Evolutionary conservation across 1,140 invertebrate genomes (phyloP).

Genomic region (Procambarus clarkii): DNA sequence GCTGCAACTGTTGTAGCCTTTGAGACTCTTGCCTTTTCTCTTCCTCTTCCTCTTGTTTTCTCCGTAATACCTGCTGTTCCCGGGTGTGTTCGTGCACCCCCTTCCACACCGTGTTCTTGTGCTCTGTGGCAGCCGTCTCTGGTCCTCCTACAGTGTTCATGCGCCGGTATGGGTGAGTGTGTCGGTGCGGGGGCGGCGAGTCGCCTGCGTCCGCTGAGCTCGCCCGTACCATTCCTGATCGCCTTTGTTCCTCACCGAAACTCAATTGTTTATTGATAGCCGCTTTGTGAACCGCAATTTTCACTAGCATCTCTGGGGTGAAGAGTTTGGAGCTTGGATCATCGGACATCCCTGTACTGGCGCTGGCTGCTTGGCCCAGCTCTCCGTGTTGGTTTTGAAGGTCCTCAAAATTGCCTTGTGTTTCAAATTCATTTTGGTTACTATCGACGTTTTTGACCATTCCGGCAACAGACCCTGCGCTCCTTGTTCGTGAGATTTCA

Average conservation of each 20-base stretch:
- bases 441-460: not conserved
- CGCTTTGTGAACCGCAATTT: conserved; percentile 77
- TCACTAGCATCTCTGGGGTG: conserved; percentile 74
- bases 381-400: not conserved
- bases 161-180: conserved; percentile 6
- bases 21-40: conserved; percentile 28
- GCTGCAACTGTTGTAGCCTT: conserved; percentile 12
- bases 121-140: conserved; percentile 11
- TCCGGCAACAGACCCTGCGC: conserved; percentile 36
- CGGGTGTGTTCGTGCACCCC: conserved; percentile 42
- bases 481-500: conserved; percentile 28
- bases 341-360: not conserved
- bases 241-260: conserved; percentile 71
- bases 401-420: not conserved
- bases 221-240: conserved; percentile 5
- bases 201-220: conserved; percentile 29
- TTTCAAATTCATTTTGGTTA: not conserved
- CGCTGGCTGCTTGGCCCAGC: not conserved
- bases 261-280: conserved; percentile 77
- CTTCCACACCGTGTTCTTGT: conserved; percentile 26
- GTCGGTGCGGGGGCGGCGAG: not conserved
- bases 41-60: conserved; percentile 19
- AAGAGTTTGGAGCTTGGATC: conserved; percentile 37
- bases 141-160: conserved; percentile 51
- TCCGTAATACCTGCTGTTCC: conserved; percentile 27